Evolutionary conservation across 2,113 vertebrate species (phyloP), one percentile per base, ranked within the genome.

Genomic region (Macheiramphus alcinus): DNA sequence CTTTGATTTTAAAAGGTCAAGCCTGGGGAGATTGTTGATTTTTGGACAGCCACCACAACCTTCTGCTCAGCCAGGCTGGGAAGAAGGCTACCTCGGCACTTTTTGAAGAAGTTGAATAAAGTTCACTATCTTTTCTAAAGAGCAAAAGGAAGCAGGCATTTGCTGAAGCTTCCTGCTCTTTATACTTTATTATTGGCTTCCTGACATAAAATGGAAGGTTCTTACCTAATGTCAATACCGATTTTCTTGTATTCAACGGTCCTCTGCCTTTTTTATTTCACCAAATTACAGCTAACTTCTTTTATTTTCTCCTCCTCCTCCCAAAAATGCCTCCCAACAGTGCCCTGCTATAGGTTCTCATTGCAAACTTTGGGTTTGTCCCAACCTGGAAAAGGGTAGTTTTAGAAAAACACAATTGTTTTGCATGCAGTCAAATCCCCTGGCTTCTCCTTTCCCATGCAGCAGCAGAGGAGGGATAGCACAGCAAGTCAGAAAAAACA

Each of bases 1-100:
- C 53, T 50, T 48, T 74, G 66, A 45, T 92, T 88, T 88, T 6
- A 15, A 93, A 97, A 96, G 94, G 97, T 94, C 96, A 96, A 2
- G 22, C 27, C 66, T 88, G 20, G 48, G 20, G 42, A 88, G 29
- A 29, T 0, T 94, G 94, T 88, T 94, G 96, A 58, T 96, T 87
- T 93, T 86, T 56, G 79, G 81, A 19, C 80, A 47, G 86, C 3
- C 80, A 45, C 66, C 58, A 16, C 4, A 26, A 31, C 40, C 48
- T 79, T 4, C 65, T 47, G 62, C 70, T 72, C 84, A 8, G 86
- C 34, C 72, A 13, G 32, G 3, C 52, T 66, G 20, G 40, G 36
- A 34, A 13, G 27, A 1, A 6, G 20, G 71, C 73, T 65, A 19
- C 71, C 25, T 40, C 0, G 0, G 87, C 81, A 62, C 74, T 40